phyloP scores from a whole-genome alignment of 2,797 vertebrate species.

The Hippoglossus hippoglossus region DNA sequence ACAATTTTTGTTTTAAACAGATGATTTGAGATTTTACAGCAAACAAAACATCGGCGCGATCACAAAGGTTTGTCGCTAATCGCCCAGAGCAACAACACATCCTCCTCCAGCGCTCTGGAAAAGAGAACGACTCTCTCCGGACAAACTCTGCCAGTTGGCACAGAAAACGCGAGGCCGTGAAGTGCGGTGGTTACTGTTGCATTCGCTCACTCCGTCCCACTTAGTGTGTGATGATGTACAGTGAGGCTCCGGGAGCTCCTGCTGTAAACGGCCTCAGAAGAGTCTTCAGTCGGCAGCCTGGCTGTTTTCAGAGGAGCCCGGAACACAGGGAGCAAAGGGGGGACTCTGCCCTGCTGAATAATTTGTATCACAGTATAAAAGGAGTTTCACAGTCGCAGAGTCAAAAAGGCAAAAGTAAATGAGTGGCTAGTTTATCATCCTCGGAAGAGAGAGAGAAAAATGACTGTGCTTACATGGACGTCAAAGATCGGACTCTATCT shows the following conservation, averaged over 20 bases:
- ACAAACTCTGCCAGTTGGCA: conserved; percentile 45
- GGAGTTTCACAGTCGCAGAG: background rate
- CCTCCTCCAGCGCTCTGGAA: conserved; percentile 12
- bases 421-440: background rate
- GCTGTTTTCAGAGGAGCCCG: conserved; percentile 10
- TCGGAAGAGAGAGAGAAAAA: background rate
- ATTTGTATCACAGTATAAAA: conserved; percentile 5
- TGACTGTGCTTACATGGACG: too few relatives aligned
- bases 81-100: conserved; percentile 6
- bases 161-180: conserved; percentile 36
- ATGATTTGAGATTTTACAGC: conserved; percentile 20
- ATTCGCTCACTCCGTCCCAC: conserved; percentile 36
- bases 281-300: conserved; percentile 36
- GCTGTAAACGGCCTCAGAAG: conserved; percentile 12
- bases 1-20: too few relatives aligned
- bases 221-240: conserved; percentile 51
- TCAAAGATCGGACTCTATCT: too few relatives aligned
- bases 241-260: conserved; percentile 19
- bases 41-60: conserved; percentile 15
- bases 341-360: conserved; percentile 14
- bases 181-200: conserved; percentile 54
- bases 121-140: conserved; percentile 29
- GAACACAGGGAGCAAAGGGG: conserved; percentile 13
- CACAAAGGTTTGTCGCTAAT: conserved; percentile 25
- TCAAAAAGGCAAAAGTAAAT: conserved; percentile 1